These are phyloP conservation scores for Otis tarda DNA, from an alignment of 2,113 vertebrate species.

Conservation along the genomic window DNA sequence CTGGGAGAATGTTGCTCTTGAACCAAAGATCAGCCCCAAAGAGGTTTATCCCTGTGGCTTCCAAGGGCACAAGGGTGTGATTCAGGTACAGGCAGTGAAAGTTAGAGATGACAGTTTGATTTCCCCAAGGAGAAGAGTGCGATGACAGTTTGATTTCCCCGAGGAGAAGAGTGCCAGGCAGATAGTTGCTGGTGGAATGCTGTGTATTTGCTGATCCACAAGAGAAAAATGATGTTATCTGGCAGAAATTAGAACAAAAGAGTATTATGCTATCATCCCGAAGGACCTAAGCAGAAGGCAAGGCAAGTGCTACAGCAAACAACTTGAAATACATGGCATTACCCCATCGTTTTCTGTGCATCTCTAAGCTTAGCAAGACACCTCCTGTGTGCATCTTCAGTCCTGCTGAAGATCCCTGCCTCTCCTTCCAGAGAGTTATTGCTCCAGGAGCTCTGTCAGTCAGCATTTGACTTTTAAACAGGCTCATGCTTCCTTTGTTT, in stretches of 20 bases:
- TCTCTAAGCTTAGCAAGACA: background rate
- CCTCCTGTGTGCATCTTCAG: background rate
- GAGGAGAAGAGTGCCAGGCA: background rate
- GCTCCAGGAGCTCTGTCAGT: background rate
- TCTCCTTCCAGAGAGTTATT: background rate
- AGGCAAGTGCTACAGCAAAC: fast-evolving
- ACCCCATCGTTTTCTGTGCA: background rate
- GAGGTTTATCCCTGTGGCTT: background rate
- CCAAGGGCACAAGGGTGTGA: background rate
- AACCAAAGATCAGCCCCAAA: background rate
- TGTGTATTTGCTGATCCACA: background rate
- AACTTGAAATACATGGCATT: background rate
- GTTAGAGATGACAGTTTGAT: background rate
- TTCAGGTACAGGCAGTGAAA: background rate
- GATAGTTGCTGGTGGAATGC: background rate
- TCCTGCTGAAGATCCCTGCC: background rate
- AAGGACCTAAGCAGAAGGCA: background rate
- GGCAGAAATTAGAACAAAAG: background rate
- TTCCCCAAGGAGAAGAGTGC: background rate
- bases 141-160: fast-evolving
- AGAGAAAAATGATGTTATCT: background rate
- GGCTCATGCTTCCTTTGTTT: background rate
- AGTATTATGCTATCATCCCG: background rate
- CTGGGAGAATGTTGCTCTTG: background rate
- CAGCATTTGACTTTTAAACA: background rate